Evolutionary conservation across 2,113 vertebrate genomes (phyloP).

Genomic region (Felis chaus): DNA sequence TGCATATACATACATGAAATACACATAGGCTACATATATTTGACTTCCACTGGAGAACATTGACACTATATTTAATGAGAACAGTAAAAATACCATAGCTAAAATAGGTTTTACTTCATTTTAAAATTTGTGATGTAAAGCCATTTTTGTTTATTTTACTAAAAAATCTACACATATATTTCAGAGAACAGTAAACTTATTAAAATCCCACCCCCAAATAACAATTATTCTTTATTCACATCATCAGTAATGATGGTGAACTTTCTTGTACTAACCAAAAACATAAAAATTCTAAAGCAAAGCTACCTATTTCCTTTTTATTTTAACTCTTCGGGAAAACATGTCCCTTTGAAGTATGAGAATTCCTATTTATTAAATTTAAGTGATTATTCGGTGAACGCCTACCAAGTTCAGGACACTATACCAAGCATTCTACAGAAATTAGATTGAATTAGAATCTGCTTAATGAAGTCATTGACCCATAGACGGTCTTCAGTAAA

Average conservation of each 20-base stretch:
- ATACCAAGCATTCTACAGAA: background rate
- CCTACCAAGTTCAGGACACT: background rate
- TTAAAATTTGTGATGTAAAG: constrained; percentile 32
- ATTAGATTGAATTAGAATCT: background rate
- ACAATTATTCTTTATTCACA: constrained; percentile 46
- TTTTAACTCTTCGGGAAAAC: constrained; percentile 38
- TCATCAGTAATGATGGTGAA: background rate
- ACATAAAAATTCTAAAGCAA: constrained; percentile 8
- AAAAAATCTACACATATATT: background rate
- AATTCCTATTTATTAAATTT: background rate
- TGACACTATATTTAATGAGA: background rate
- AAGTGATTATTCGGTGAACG: background rate
- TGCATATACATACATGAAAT: background rate
- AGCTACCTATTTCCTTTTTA: constrained; percentile 26
- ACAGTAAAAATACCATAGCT: background rate
- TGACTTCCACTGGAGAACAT: background rate
- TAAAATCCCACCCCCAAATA: background rate
- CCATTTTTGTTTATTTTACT: constrained; percentile 25
- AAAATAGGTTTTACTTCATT: background rate
- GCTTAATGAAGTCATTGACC: background rate
- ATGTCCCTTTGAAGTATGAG: constrained; percentile 9
- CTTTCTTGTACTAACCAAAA: constrained; percentile 48
- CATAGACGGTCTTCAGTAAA: background rate
- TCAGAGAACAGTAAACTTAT: background rate
- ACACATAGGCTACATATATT: background rate